Base-by-base conservation (phyloP, 2,797 vertebrate genomes). In the Fistularia commersonii region DNA sequence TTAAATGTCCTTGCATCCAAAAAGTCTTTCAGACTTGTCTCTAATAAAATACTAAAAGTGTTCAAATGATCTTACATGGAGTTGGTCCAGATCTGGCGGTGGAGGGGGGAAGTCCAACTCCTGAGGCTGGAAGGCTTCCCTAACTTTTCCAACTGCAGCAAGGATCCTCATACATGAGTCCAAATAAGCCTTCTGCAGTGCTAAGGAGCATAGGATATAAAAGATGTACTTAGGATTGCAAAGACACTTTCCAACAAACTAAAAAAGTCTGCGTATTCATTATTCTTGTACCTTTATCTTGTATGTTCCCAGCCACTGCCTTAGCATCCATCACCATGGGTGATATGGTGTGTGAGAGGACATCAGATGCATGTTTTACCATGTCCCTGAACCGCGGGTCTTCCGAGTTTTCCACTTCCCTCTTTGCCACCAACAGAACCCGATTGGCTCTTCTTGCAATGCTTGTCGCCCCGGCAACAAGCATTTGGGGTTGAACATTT, bases 301-400 rank as follows among this genome's bases (percentile, higher is more conserved):
- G 95, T 69, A 98, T 98, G 83, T 95, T 98, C 44, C 95, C 95
- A 11, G 97, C 96, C 57, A 99, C 96, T 2, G 93, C 94, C 84
- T 99, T 99, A 10, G 97, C 97, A 12, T 96, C 93, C 92, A 98
- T 94, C 61, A 99, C 97, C 97, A 99, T 99, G 0, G 97, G 97
- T 0, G 96, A 96, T 73, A 99, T 97, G 36, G 97, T 98, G 87
- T 93, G 96, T 70, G 95, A 97, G 35, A 99, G 80, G 62, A 93
- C 90, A 52, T 98, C 96, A 32, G 96, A 98, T 8, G 96, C 97
- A 1, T 91, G 92, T 82, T 98, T 98, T 61, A 99, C 95, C 0
- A 90, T 89, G 79, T 97, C 95, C 8, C 97, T 90, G 86, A 98
- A 99, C 67, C 96, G 94, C 0, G 94, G 96, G 46, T 99, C 97